Evolutionary conservation across 2,797 vertebrate species (phyloP), one percentile per base, ranked within the genome.

Genomic region (Hemitrygon akajei): DNA sequence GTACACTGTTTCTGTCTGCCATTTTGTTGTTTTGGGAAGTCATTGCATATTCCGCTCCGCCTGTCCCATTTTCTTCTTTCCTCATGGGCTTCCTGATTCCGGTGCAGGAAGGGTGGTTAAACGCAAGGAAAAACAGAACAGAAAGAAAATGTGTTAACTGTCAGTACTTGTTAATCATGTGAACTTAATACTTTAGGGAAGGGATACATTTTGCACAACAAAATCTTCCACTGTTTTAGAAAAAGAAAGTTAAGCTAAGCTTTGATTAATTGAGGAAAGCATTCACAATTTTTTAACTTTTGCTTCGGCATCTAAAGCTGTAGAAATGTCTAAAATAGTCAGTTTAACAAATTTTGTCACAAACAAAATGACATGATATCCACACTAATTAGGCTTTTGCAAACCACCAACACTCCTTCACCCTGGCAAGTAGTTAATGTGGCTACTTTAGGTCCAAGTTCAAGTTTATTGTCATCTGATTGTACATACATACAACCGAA

Each of bases 31-130:
- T 98, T 47, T 98, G 97, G 95, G 98, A 97, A 95, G 98, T 99
- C 98, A 99, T 98, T 97, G 98, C 98, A 94, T 99, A 99, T 95
- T 99, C 98, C 93, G 98, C 97, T 22, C 96, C 96, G 94, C 97
- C 97, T 16, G 98, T 98, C 95, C 98, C 98, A 0, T 99, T 99
- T 96, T 99, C 98, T 93, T 99, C 98, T 95, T 99, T 99, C 93
- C 98, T 97, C 95, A 98, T 96, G 94, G 98, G 98, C 99, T 99
- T 99, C 98, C 99, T 99, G 71, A 58, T 56, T 56, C 71, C 91
- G 56, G 91, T 47, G 71, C 2, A 22, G 40, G 91, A n/a, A 56
- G 66, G 40, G 7, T 37, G 18, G 27, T 86, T 97, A 0, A 40
- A 94, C 95, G 93, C 75, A 82, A 30, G 66, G 25, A 0, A 34